Evolutionary conservation across 2,888 invertebrate genomes (phyloP), one percentile per base, ranked within the genome.

Genomic region (Megamerina dolium): DNA sequence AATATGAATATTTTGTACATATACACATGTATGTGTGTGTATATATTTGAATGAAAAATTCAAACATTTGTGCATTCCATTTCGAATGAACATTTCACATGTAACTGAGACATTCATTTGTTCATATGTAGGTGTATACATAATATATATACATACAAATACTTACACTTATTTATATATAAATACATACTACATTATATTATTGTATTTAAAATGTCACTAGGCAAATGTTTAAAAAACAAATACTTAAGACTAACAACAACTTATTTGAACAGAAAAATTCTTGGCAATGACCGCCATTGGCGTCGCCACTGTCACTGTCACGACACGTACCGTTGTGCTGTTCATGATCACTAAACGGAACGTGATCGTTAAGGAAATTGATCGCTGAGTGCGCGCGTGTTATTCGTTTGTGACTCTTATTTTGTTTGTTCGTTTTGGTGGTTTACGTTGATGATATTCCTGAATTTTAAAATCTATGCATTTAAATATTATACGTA

Each of bases 221-320:
- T n/a, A n/a, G n/a, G n/a, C n/a, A n/a, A 27, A 27, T 27, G 5
- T n/a, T n/a, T n/a, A 27, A 27, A 27, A 27, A 27, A 3, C 3
- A 27, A 27, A 27, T 4, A n/a, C 27, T 27, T 13, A 13, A 3
- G 13, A 10, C 12, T 13, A 3, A 27, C 27, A 27, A 27, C 5
- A 27, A 4, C 27, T n/a, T n/a, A n/a, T 4, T n/a, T n/a, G 27
- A 27, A 27, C 10, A 1, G 12, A 19, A 41, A 36, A 35, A 36
- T 41, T 36, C 41, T 41, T 41, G 41, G 41, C 41, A 41, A 31
- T 41, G 36, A 41, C 41, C 41, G 41, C 34, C 30, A 13, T 4
- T 13, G 8, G 14, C 13, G 30, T 12, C 10, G 12, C 3, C 21
- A 9, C 3, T 29, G 30, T 41, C 30, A 30, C n/a, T n/a, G n/a